phyloP scores from a whole-genome alignment of 2,888 invertebrate species.

The Antheraea assamensis region DNA sequence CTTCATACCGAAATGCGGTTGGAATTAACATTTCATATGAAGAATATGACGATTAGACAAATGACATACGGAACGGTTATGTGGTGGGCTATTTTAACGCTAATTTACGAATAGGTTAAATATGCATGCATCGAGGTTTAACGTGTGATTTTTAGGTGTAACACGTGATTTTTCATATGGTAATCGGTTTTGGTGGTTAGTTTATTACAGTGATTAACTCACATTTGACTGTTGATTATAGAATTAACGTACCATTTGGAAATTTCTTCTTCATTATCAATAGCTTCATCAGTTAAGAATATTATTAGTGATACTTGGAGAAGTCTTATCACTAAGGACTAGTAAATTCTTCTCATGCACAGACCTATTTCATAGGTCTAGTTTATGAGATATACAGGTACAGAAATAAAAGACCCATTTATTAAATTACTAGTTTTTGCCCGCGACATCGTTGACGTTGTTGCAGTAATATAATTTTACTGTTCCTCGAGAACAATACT shows the following conservation, averaged over 20 bases:
- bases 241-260: background rate
- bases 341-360: too few species aligned
- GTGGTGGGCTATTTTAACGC: constrained; percentile 16
- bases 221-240: background rate
- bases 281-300: background rate
- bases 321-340: too few species aligned
- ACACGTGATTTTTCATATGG: background rate
- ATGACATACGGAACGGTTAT: constrained; percentile 14
- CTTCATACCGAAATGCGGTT: constrained; percentile 37
- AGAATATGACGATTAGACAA: constrained; percentile 29
- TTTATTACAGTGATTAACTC: background rate
- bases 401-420: too few species aligned
- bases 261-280: background rate
- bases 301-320: background rate
- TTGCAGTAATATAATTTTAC: too few species aligned
- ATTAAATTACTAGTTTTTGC: too few species aligned
- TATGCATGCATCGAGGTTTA: background rate
- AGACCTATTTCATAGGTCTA: too few species aligned
- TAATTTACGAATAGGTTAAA: background rate
- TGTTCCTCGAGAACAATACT: too few species aligned
- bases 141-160: background rate
- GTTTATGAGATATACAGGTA: too few species aligned
- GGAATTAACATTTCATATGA: constrained; percentile 21
- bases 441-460: too few species aligned
- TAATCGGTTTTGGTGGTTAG: background rate